Evolutionary conservation across 2,797 vertebrate species (phyloP).

Genomic region (Thripadectes ignobilis): DNA sequence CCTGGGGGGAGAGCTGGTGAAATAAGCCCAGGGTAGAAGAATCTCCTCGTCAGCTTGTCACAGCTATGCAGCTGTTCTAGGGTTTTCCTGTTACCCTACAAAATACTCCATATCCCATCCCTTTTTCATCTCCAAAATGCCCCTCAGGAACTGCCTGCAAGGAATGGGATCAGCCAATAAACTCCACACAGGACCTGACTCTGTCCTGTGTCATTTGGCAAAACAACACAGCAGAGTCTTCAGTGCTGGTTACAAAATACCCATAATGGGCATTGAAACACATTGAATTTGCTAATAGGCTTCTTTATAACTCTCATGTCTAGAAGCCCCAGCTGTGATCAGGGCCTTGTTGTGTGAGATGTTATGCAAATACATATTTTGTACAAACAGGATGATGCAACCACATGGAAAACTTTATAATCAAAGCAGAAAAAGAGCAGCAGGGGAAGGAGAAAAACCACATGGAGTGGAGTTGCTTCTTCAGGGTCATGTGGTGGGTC

Average conservation of each 20-base stretch:
- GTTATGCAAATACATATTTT: conserved; percentile 40
- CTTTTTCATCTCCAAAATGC: neutral
- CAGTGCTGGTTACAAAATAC: neutral
- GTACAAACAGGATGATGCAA: conserved; percentile 28
- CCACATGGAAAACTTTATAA: conserved; percentile 3
- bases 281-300: neutral
- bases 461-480: neutral
- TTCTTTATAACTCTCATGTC: neutral
- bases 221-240: neutral
- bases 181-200: neutral
- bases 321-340: conserved; percentile 8
- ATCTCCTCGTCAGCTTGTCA: neutral
- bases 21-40: neutral
- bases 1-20: neutral
- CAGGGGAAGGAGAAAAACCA: neutral
- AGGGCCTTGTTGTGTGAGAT: neutral
- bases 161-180: neutral
- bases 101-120: neutral
- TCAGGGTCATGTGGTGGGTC: neutral
- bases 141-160: neutral
- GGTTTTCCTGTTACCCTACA: neutral
- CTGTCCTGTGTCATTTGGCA: neutral
- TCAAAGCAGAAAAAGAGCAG: neutral
- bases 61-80: neutral
- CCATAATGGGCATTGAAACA: neutral